Conservation (phyloP, 1,140 invertebrate genomes). For the Cotesia chilonis region DNA sequence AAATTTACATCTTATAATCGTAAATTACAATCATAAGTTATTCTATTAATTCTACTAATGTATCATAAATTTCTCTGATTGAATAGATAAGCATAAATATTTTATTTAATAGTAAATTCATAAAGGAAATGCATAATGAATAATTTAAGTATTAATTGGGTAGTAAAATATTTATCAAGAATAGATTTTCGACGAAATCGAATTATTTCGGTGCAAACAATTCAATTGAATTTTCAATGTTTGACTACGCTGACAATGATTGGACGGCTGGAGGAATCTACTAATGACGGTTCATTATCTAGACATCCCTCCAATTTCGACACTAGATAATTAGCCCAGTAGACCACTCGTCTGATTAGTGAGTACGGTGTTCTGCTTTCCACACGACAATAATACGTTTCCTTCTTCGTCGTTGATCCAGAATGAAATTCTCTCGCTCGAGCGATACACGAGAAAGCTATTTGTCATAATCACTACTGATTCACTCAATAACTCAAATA, state of each 20-base stretch:
- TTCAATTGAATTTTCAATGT: not conserved
- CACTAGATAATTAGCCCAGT: slow-evolving; percentile 13
- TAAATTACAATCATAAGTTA: too few species aligned
- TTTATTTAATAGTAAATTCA: too few species aligned
- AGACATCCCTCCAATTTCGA: slow-evolving; percentile 26
- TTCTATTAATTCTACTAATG: too few species aligned
- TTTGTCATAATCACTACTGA: too few species aligned
- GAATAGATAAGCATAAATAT: too few species aligned
- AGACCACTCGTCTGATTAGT: slow-evolving; percentile 19
- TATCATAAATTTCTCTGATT: too few species aligned
- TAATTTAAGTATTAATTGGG: not conserved
- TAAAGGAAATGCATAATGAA: too few species aligned
- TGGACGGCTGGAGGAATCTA: slow-evolving; percentile 12
- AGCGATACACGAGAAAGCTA: not conserved
- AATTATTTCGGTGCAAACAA: not conserved
- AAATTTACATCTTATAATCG: too few species aligned
- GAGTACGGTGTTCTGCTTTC: slow-evolving; percentile 4
- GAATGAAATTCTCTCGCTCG: not conserved
- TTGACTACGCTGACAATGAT: slow-evolving; percentile 18
- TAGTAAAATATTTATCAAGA: not conserved
- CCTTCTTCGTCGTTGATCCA: not conserved
- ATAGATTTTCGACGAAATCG: not conserved
- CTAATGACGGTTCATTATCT: slow-evolving; percentile 32
- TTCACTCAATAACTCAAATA: too few species aligned
- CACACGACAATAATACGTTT: slow-evolving; percentile 5